Conservation (phyloP, 2,888 invertebrate genomes). For the Rhagonycha lutea region DNA sequence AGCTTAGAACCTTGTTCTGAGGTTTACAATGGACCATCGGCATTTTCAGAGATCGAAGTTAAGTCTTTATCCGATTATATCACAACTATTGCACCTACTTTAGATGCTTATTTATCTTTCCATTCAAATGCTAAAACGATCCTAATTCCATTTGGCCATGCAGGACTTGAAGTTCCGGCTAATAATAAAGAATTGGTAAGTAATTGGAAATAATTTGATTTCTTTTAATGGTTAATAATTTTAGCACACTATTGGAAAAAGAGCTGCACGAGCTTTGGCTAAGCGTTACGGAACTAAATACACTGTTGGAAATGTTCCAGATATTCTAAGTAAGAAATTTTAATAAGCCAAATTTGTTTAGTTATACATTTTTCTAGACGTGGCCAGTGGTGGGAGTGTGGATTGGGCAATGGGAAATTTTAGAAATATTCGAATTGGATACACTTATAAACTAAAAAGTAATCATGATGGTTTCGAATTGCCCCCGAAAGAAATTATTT, state of each 20-base stretch:
- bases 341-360: background rate
- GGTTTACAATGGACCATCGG: slow-evolving; percentile 63
- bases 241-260: slow-evolving; percentile 48
- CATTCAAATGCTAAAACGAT: slow-evolving; percentile 73
- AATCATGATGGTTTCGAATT: slow-evolving; percentile 64
- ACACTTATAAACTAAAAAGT: slow-evolving; percentile 69
- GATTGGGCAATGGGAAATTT: slow-evolving; percentile 75
- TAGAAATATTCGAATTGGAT: slow-evolving; percentile 60
- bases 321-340: slow-evolving; percentile 56
- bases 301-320: slow-evolving; percentile 55
- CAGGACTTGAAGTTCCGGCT: slow-evolving; percentile 55
- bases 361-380: slow-evolving; percentile 3
- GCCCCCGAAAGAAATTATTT: slow-evolving; percentile 67
- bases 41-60: slow-evolving; percentile 73
- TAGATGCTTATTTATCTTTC: slow-evolving; percentile 68
- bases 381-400: slow-evolving; percentile 48
- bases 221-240: slow-evolving; percentile 22
- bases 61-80: slow-evolving; percentile 59
- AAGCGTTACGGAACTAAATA: slow-evolving; percentile 54
- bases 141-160: slow-evolving; percentile 69
- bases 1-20: slow-evolving; percentile 61
- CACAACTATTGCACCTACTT: slow-evolving; percentile 48
- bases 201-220: slow-evolving; percentile 2
- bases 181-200: slow-evolving; percentile 62
- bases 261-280: slow-evolving; percentile 46